Evolutionary conservation across 2,113 vertebrate genomes (phyloP), one percentile per base, ranked within the genome.

Genomic region (Circaetus gallicus): DNA sequence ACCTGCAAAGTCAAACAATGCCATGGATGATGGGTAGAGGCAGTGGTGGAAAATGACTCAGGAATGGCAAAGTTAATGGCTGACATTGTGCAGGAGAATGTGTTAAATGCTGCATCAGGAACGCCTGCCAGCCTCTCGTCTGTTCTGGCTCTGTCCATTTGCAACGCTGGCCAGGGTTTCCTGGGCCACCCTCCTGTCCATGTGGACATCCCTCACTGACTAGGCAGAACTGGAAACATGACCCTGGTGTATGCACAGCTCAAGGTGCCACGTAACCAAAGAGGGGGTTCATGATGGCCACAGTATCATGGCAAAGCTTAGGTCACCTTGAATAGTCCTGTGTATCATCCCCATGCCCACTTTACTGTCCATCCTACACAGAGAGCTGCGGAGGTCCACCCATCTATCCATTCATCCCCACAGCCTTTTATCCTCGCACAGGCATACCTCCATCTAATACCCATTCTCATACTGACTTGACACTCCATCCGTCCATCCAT

Each of bases 121-220:
- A 13, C 0, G 0, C 8, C 49, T 67, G 47, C 25, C 62, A 61
- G 26, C 7, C 63, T 31, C 56, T 40, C 1, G 0, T 52, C 40
- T 26, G 9, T 12, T 32, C 22, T 2, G 42, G 32, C 29, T 79
- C 58, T n/a, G 40, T 25, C 56, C 36, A 22, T 71, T 16, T 63
- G 42, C 17, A 26, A 19, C 4, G 0, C 55, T 32, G 53, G 17
- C 26, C 26, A 7, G 2, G 17, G 11, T 14, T 62, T 72, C 40
- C 66, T 50, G n/a, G 15, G n/a, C 12, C 6, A 9, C 22, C 31
- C 21, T 77, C 32, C n/a, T 50, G 69, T 17, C 72, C 36, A 4
- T 2, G 5, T 24, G n/a, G 26, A 18, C 17, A 34, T 40, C 14
- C 56, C 40, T 20, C 14, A 61, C 24, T 4, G 6, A 6, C 18